A percentile compares a stretch with the other conserved stretches of the same genome.
These are phyloP conservation scores for Pelagia noctiluca DNA, from an alignment of 30 jellyfish, hydroid and myxozoan genomes.

Conservation along the genomic window DNA sequence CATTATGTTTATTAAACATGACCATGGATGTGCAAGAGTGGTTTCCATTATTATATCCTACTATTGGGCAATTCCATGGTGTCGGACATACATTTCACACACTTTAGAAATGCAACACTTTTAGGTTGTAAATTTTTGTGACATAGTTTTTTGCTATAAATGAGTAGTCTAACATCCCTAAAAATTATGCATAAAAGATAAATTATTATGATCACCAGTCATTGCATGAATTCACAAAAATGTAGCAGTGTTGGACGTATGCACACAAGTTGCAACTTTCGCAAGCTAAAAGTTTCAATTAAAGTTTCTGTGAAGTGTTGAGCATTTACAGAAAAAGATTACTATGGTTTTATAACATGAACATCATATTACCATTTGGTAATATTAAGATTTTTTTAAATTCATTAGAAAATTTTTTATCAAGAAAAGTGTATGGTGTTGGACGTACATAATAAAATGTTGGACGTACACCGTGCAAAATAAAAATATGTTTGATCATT, in stretches of 20 bases:
- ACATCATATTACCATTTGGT: neutral
- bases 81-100: constrained; percentile 4
- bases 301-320: constrained; percentile 1
- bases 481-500: no score
- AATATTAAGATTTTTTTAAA: no score
- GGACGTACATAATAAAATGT: no score
- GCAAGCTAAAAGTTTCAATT: neutral
- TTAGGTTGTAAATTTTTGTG: neutral
- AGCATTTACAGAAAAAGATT: neutral
- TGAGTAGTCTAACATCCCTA: constrained; percentile 2
- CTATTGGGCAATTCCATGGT: neutral
- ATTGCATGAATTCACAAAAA: constrained; percentile 1
- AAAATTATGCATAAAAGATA: neutral
- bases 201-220: neutral
- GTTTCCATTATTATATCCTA: no score
- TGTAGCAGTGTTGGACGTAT: constrained; percentile 4
- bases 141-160: neutral
- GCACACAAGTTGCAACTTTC: constrained; percentile 2
- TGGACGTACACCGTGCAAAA: no score
- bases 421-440: no score
- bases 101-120: neutral
- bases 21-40: no score
- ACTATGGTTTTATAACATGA: neutral
- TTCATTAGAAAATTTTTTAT: no score
- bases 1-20: no score